Base-by-base conservation (phyloP, 1,140 invertebrate species). In the Limonius californicus region DNA sequence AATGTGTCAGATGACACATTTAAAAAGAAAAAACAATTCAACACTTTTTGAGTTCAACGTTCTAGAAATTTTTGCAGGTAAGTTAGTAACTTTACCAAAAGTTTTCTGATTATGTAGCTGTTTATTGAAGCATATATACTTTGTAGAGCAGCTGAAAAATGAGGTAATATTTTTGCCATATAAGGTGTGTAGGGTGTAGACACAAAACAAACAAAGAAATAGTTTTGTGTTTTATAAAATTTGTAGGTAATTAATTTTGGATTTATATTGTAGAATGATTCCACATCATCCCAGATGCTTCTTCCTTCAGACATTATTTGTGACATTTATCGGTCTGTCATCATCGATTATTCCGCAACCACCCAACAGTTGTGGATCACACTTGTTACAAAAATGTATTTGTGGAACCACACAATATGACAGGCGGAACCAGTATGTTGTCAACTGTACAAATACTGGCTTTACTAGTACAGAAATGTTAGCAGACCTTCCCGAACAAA, bases 361-460 rank as follows among this genome's bases (percentile, higher is more conserved):
- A 50, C n/a, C n/a, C n/a, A 30, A 8, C 15, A 4, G 20, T 1
- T 27, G 53, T 18, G 30, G 18, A 30, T 62, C 65, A 15, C 60
- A 66, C 39, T 57, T 70, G 16, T 57, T 75, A 2, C 62, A 67
- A 50, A 50, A 60, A 43, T 88, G 87, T 68, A 68, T 65, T 14
- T 88, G 87, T 69, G 81, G 81, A 4, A 71, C 73, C 30, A 76
- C 77, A 12, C 77, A 80, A 55, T 84, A 84, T 65, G 79, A 85
- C 32, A 74, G 72, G 35, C 70, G 68, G 53, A 70, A 76, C 18
- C 81, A 83, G 62, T 91, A 81, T 63, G 80, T 90, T 7, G 88
- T 90, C 0, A 89, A 91, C 72, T 92, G 90, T 70, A 89, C 87
- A 0, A 80, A 89, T 71, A 77, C 82, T 1, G 78, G 80, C 1